Conservation (phyloP, 2,797 vertebrate genomes). For the Eospalax fontanierii region DNA sequence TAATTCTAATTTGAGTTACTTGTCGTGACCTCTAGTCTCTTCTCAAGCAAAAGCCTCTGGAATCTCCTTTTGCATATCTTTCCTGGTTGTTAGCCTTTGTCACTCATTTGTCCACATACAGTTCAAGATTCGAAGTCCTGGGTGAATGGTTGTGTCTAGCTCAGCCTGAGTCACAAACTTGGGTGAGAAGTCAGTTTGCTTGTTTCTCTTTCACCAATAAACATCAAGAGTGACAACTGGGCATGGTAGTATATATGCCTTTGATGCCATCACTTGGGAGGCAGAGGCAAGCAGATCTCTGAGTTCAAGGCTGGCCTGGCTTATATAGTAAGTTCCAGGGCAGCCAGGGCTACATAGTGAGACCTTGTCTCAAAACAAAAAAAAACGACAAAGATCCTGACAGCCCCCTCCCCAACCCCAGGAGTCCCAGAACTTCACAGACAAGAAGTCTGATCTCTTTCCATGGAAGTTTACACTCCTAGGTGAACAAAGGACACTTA, state of each 20-base stretch:
- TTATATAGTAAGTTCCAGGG: too few species aligned
- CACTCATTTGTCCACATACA: neutral
- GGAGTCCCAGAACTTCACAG: neutral
- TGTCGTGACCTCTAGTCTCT: neutral
- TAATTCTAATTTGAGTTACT: neutral
- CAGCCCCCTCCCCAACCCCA: too few species aligned
- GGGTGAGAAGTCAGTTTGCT: neutral
- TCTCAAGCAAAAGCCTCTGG: neutral
- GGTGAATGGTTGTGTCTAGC: neutral
- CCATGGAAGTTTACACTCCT: neutral
- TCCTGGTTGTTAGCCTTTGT: conserved; percentile 6
- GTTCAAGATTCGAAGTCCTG: conserved; percentile 40
- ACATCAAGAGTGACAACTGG: neutral
- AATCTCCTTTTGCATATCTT: neutral
- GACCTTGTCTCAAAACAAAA: too few species aligned
- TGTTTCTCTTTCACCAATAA: neutral
- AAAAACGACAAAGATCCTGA: too few species aligned
- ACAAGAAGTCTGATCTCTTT: neutral
- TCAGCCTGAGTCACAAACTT: neutral
- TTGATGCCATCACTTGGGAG: too few species aligned
- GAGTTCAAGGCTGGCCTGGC: too few species aligned
- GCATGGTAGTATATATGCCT: too few species aligned
- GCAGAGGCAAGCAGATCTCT: too few species aligned
- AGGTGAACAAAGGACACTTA: conserved; percentile 11
- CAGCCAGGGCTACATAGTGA: too few species aligned